These are phyloP conservation scores for Vanacampus margaritifer DNA, from an alignment of 2,113 vertebrate species.

Conservation along the genomic window DNA sequence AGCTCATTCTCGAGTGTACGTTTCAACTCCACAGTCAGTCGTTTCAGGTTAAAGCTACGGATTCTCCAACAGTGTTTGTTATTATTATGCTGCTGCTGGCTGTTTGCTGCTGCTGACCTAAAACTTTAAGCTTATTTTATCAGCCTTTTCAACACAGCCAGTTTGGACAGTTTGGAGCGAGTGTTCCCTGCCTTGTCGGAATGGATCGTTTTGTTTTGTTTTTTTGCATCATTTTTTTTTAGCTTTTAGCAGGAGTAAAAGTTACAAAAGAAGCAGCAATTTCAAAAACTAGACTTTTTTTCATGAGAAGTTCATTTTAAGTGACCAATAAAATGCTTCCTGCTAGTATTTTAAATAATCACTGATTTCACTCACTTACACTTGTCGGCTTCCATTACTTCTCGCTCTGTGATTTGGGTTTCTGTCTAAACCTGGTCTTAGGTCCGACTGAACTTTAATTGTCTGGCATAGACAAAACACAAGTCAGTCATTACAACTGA, in stretches of 20 bases:
- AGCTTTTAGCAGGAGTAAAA: not conserved
- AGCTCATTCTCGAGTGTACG: not conserved
- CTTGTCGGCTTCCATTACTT: no score
- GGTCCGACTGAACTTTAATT: no score
- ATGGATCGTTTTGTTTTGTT: not conserved
- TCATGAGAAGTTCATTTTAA: not conserved
- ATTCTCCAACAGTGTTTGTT: slow-evolving; percentile 24
- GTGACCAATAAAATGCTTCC: not conserved
- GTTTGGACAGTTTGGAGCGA: not conserved
- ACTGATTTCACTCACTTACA: no score
- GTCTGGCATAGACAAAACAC: no score
- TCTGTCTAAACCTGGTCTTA: no score
- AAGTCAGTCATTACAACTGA: no score
- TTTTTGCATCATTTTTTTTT: not conserved
- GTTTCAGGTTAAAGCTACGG: slow-evolving; percentile 26
- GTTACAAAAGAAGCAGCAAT: not conserved
- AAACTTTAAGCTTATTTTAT: slow-evolving; percentile 55
- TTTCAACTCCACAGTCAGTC: slow-evolving; percentile 31
- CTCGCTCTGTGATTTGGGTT: no score
- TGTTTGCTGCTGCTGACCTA: slow-evolving; percentile 53
- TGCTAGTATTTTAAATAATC: not conserved
- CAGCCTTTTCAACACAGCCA: slow-evolving; percentile 30
- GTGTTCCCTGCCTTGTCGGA: not conserved
- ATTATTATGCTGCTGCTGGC: slow-evolving; percentile 18
- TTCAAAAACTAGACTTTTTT: not conserved